Base-by-base conservation (phyloP, 2,113 vertebrate genomes). In the Semnornis frantzii region DNA sequence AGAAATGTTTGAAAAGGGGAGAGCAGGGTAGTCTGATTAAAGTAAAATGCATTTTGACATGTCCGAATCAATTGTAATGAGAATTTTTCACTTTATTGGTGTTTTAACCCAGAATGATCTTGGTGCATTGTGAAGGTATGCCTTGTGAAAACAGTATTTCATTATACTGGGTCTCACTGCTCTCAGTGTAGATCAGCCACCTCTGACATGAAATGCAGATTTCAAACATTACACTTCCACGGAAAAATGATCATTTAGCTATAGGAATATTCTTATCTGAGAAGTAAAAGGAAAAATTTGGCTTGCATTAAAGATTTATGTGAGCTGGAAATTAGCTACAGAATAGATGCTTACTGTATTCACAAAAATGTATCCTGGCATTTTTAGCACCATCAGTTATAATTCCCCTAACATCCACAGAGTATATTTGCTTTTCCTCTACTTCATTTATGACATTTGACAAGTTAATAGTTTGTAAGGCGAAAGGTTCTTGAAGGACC, bases 21-120 rank as follows among this genome's bases (percentile, higher is more conserved):
- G 90, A 78, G 55, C 82, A 93, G 63, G 34, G 78, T 82, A 95
- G 84, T 92, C 91, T 95, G 90, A 90, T 89, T 95, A 89, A 93
- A 85, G 50, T 85, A 85, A 95, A 95, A 97, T 90, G 50, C 89
- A 76, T 94, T 96, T 96, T 92, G 93, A 93, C 82, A 48, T 83
- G 66, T 89, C 77, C 68, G 77, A 91, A 94, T 95, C 86, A 83
- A 71, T 90, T 76, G 73, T 92, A 96, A 95, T 80, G 72, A 92
- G 74, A 70, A 65, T 75, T 70, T 89, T 85, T 85, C 28, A 34
- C 91, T 95, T 95, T 95, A 76, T 85, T 91, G 72, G 52, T 39
- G 23, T 82, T 94, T 93, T 93, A 96, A 95, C 87, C 78, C 78
- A 66, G 74, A 82, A 89, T 37, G 46, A 90, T 95, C 84, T 93